Conservation (phyloP, 1,140 invertebrate genomes). For the Metopolophium dirhodum region DNA sequence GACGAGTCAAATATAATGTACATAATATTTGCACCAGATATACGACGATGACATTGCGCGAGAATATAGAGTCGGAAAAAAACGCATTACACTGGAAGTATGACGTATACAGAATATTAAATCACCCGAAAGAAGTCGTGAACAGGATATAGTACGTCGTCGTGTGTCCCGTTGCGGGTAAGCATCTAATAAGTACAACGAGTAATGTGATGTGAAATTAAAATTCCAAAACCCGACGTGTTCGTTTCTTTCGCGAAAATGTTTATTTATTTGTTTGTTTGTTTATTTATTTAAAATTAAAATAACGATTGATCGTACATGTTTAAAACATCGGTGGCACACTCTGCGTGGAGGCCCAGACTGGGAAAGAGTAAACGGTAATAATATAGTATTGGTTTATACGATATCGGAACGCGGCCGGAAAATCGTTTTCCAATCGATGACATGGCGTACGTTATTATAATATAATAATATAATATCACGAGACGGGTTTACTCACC, state of each 20-base stretch:
- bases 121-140: background rate
- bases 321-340: background rate
- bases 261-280: background rate
- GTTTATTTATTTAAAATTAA: background rate
- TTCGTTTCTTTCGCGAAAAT: background rate
- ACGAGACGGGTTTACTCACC: slow-evolving; percentile 10
- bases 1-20: background rate
- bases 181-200: background rate
- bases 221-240: background rate
- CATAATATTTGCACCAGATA: background rate
- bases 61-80: background rate
- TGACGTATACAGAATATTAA: background rate
- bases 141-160: background rate
- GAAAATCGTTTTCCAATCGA: background rate
- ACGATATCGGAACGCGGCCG: background rate
- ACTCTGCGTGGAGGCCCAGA: background rate
- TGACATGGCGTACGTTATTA: too few species aligned
- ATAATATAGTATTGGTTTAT: background rate
- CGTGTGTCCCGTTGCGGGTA: background rate
- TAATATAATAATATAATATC: background rate
- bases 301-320: background rate
- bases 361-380: background rate
- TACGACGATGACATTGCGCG: background rate
- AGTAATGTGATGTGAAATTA: background rate
- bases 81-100: background rate